These are phyloP conservation scores for Dromiciops gliroides DNA, from an alignment of 2,113 vertebrate species.

Conservation along the genomic window DNA sequence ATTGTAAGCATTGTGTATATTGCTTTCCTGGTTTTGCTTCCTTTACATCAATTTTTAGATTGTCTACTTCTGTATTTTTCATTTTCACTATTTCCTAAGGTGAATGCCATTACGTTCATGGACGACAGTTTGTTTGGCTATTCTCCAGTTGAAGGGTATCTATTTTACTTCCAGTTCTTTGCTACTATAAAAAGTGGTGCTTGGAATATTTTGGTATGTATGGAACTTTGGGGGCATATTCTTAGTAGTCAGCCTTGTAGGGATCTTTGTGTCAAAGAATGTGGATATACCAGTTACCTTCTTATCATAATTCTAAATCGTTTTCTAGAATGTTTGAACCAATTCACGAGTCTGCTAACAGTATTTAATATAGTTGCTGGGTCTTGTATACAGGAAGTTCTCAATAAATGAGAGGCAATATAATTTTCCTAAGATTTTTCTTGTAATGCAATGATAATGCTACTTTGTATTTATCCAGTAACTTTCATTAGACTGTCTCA, in stretches of 20 bases:
- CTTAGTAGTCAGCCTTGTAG: not conserved
- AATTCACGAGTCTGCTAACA: not conserved
- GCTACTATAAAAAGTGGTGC: not conserved
- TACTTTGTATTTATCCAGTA: conserved; percentile 42
- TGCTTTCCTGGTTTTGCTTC: not conserved
- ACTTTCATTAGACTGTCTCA: conserved; percentile 22
- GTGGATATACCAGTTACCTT: not conserved
- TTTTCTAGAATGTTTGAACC: not conserved
- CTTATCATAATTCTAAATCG: not conserved
- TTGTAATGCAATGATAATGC: conserved; percentile 35
- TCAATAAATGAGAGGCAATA: not conserved
- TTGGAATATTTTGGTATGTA: not conserved
- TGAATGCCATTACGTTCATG: not conserved
- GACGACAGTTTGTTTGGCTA: not conserved
- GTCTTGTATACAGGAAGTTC: not conserved
- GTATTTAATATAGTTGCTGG: not conserved
- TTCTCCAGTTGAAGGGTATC: not conserved
- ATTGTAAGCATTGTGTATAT: not conserved
- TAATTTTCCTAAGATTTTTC: not conserved
- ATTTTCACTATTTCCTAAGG: not conserved
- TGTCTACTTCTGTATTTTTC: not conserved
- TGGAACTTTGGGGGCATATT: not conserved
- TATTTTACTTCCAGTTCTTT: not conserved
- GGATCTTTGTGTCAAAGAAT: not conserved
- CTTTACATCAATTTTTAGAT: not conserved